A percentile compares a stretch with the other conserved stretches of the same genome.
phyloP scores from a whole-genome alignment of 2,888 invertebrate genomes.

The Agrotis clavis region DNA sequence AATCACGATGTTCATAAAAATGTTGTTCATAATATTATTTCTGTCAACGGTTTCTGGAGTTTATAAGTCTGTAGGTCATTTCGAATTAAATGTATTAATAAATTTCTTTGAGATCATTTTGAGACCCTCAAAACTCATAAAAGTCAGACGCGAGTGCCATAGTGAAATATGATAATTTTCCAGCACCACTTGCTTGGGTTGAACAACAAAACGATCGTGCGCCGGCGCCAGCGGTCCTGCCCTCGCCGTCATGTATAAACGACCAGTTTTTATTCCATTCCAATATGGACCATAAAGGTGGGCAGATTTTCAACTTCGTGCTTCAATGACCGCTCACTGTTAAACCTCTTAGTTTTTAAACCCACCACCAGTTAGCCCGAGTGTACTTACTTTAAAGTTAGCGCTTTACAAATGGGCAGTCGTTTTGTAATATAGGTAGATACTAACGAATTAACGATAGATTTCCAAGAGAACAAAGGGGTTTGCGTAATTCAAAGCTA shows the following conservation, averaged over 20 bases:
- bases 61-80: slow-evolving; percentile 67
- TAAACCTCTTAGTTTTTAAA: slow-evolving; percentile 63
- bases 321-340: slow-evolving; percentile 64
- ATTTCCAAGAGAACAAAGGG: slow-evolving; percentile 64
- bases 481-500: slow-evolving; percentile 61
- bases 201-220: slow-evolving; percentile 75
- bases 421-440: slow-evolving; percentile 62
- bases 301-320: slow-evolving; percentile 78
- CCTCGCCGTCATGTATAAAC: slow-evolving; percentile 75
- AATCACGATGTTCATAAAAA: slow-evolving; percentile 66
- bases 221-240: slow-evolving; percentile 86
- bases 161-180: slow-evolving; percentile 87
- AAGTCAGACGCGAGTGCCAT: slow-evolving; percentile 81
- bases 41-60: slow-evolving; percentile 66
- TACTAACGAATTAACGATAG: slow-evolving; percentile 50
- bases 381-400: slow-evolving; percentile 52
- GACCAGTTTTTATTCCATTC: slow-evolving; percentile 84
- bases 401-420: slow-evolving; percentile 53
- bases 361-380: slow-evolving; percentile 32
- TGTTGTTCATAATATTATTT: slow-evolving; percentile 64
- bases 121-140: slow-evolving; percentile 75
- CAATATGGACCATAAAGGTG: slow-evolving; percentile 83
- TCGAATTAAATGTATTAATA: slow-evolving; percentile 71
- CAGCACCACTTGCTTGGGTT: slow-evolving; percentile 72
- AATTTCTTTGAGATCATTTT: slow-evolving; percentile 67